Percentiles rank a stretch among this genome's conserved stretches.
Conservation (phyloP, 2,797 vertebrate genomes). For the Hydrophis major region DNA sequence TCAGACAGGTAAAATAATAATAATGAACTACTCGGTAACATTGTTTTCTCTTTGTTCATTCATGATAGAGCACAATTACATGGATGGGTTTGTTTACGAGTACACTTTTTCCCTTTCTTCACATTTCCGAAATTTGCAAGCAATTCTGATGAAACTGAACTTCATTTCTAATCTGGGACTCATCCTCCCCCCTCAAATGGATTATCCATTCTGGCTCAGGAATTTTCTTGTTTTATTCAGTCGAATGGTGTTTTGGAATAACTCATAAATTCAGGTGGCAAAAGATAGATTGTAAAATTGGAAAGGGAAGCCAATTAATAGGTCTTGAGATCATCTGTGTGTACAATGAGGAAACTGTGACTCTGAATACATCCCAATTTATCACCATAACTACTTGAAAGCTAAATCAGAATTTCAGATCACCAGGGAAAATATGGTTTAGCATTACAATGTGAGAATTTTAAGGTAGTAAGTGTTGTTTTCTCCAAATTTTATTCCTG, state of each 20-base stretch:
- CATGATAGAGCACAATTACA: not conserved
- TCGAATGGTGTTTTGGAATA: not conserved
- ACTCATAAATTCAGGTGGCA: not conserved
- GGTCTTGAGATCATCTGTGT: not conserved
- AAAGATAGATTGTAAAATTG: not conserved
- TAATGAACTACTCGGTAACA: conserved; percentile 39
- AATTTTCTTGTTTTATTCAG: not conserved
- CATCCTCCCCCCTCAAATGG: not conserved
- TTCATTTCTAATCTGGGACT: not conserved
- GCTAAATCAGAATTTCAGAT: not conserved
- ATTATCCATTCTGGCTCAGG: not conserved
- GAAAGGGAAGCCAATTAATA: not conserved
- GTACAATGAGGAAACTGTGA: not conserved
- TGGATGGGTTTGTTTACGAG: not conserved
- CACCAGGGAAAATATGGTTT: not conserved
- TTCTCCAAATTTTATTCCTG: not conserved
- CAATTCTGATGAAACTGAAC: conserved; percentile 48
- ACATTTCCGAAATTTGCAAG: conserved; percentile 45
- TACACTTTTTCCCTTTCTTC: not conserved
- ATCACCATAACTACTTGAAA: not conserved
- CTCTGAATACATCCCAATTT: not conserved
- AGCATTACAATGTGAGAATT: not conserved
- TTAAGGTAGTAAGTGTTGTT: not conserved
- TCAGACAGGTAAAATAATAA: conserved; percentile 3
- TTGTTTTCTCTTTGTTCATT: conserved; percentile 45